These are phyloP conservation scores for Azorinus chamasolen DNA, from an alignment of 2,888 invertebrate genomes.

Conservation along the genomic window DNA sequence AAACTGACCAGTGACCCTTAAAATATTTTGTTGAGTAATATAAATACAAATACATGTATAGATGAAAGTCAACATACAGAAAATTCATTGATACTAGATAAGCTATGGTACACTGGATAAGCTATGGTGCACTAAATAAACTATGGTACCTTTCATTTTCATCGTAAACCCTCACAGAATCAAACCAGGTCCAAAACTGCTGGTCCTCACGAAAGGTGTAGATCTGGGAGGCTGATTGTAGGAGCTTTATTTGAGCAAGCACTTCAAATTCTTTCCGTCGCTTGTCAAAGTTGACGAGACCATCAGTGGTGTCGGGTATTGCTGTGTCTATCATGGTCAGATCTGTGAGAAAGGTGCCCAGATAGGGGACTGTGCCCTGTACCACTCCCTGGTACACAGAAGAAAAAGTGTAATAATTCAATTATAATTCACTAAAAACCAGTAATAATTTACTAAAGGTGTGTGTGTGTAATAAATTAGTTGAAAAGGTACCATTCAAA, in stretches of 20 bases:
- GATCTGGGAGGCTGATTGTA: constrained; percentile 98
- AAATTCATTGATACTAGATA: too few relatives aligned
- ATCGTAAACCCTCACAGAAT: constrained; percentile 95
- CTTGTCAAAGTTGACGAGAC: constrained; percentile 99
- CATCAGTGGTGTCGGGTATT: constrained; percentile 87
- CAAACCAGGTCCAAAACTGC: constrained; percentile 98
- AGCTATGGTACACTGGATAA: too few relatives aligned
- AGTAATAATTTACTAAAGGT: too few relatives aligned
- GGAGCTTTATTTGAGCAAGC: constrained; percentile 96
- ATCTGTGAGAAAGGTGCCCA: constrained; percentile 99
- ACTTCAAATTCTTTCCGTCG: constrained; percentile 99
- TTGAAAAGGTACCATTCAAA: too few relatives aligned
- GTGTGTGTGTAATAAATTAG: too few relatives aligned
- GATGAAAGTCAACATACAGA: too few relatives aligned
- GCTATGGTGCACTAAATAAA: too few relatives aligned
- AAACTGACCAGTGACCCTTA: too few relatives aligned
- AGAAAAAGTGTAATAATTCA: background rate
- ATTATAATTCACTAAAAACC: too few relatives aligned
- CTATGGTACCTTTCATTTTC: constrained; percentile 97
- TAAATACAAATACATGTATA: too few relatives aligned
- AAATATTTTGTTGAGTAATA: too few relatives aligned
- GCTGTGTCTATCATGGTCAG: constrained; percentile 99
- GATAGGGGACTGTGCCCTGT: constrained; percentile 96
- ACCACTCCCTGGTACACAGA: constrained; percentile 75
- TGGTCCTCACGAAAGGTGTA: constrained; percentile 95